phyloP scores from a whole-genome alignment of 2,113 vertebrate species.

The Bettongia penicillata region DNA sequence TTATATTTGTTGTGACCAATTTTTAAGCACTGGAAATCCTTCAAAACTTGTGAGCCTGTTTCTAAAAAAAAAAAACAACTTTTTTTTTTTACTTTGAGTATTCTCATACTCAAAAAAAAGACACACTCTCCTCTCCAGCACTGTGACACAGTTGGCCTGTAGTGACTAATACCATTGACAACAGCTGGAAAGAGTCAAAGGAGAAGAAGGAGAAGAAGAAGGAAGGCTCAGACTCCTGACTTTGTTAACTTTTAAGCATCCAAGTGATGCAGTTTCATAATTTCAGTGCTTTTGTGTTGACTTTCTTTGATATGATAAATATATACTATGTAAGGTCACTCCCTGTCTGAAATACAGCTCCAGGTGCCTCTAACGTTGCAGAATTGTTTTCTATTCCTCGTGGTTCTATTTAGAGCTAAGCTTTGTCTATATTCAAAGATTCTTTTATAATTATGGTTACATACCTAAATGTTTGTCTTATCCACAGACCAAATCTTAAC shows the following conservation, averaged over 20 bases:
- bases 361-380: slow-evolving; percentile 71
- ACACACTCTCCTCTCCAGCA: background rate
- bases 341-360: slow-evolving; percentile 72
- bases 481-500: slow-evolving; percentile 81
- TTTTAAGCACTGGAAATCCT: slow-evolving; percentile 56
- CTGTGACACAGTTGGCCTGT: background rate
- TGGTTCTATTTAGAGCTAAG: slow-evolving; percentile 55
- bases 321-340: slow-evolving; percentile 64
- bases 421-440: slow-evolving; percentile 69
- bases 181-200: slow-evolving; percentile 38
- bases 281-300: slow-evolving; percentile 69
- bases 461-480: slow-evolving; percentile 70
- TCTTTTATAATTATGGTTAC: slow-evolving; percentile 58
- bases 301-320: slow-evolving; percentile 77
- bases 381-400: slow-evolving; percentile 73
- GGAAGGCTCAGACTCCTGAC: slow-evolving; percentile 40
- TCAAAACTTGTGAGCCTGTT: slow-evolving; percentile 55
- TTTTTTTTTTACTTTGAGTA: slow-evolving; percentile 68
- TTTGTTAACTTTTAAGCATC: slow-evolving; percentile 48
- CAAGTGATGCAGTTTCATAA: slow-evolving; percentile 65
- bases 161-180: slow-evolving; percentile 9
- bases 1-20: slow-evolving; percentile 48
- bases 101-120: background rate
- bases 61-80: slow-evolving; percentile 35
- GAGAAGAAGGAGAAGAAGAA: background rate